Percentiles rank a stretch among this genome's conserved stretches.
Conservation (phyloP, 2,888 invertebrate genomes). For the Eupeodes latifasciatus region DNA sequence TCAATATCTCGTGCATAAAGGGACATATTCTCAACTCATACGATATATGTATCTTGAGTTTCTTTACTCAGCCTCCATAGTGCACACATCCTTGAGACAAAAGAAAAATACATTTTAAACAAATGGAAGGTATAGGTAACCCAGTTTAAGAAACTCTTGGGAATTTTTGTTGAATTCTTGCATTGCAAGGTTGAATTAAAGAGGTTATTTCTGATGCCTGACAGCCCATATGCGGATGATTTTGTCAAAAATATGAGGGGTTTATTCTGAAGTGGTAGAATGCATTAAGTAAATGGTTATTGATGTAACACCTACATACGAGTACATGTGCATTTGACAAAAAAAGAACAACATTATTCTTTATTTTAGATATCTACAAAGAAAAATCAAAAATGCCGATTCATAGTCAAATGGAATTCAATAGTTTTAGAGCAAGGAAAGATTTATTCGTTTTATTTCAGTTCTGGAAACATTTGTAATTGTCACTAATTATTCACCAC, state of each 20-base stretch:
- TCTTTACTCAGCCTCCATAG: not conserved
- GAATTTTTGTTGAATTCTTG: slow-evolving; percentile 1
- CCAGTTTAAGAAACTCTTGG: slow-evolving; percentile 3
- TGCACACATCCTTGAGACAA: not conserved
- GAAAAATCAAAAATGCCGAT: too few relatives aligned
- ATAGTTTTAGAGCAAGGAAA: too few relatives aligned
- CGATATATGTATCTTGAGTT: not conserved
- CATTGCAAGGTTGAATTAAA: slow-evolving; percentile 22
- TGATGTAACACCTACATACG: not conserved
- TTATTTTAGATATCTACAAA: too few relatives aligned
- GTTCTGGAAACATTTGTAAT: too few relatives aligned
- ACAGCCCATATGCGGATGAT: not conserved
- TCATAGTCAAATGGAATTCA: too few relatives aligned
- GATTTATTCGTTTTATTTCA: too few relatives aligned
- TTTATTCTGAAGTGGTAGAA: not conserved
- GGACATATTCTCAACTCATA: too few relatives aligned
- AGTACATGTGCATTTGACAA: too few relatives aligned
- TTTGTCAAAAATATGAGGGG: not conserved
- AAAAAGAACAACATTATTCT: too few relatives aligned
- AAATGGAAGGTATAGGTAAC: slow-evolving; percentile 7
- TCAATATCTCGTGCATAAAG: not conserved
- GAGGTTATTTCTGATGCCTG: too few relatives aligned
- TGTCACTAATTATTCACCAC: too few relatives aligned
- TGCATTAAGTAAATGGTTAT: slow-evolving; percentile 2
- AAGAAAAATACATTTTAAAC: slow-evolving; percentile 13